These are phyloP conservation scores for Fukomys damarensis DNA, from an alignment of 2,113 vertebrate genomes.

Conservation along the genomic window DNA sequence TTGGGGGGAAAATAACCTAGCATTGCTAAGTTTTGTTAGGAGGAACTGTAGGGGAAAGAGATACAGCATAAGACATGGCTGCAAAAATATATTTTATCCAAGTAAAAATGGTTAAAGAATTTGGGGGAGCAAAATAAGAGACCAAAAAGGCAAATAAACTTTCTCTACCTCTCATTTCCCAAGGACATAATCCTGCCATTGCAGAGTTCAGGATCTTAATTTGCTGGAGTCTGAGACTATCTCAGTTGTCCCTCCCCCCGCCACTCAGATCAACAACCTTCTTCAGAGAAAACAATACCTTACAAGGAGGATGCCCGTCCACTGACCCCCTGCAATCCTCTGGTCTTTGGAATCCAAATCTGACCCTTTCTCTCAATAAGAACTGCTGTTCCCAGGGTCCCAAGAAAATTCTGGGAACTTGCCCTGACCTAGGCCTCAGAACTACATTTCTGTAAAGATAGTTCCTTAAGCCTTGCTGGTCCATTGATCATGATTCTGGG, in stretches of 20 bases:
- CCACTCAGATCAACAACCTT: background rate
- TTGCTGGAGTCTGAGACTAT: background rate
- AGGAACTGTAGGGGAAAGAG: background rate
- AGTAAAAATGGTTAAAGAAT: background rate
- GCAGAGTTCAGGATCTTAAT: background rate
- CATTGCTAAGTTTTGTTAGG: background rate
- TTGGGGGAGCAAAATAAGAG: background rate
- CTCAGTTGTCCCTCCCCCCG: background rate
- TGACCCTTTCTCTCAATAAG: background rate
- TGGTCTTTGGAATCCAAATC: background rate
- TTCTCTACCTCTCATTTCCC: background rate
- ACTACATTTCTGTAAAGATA: background rate
- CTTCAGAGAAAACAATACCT: constrained; percentile 2
- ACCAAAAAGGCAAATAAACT: background rate
- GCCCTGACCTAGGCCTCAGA: background rate
- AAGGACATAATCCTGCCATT: background rate
- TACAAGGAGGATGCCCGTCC: background rate
- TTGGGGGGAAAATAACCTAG: background rate
- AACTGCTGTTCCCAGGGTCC: background rate
- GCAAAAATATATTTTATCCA: background rate
- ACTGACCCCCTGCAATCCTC: background rate
- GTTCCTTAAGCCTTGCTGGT: background rate
- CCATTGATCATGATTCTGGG: background rate
- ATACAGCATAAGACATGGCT: fast-evolving
- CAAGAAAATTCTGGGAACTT: background rate